Evolutionary conservation across 2,888 invertebrate genomes (phyloP), one percentile per base, ranked within the genome.

Genomic region (Amphipyra berbera): DNA sequence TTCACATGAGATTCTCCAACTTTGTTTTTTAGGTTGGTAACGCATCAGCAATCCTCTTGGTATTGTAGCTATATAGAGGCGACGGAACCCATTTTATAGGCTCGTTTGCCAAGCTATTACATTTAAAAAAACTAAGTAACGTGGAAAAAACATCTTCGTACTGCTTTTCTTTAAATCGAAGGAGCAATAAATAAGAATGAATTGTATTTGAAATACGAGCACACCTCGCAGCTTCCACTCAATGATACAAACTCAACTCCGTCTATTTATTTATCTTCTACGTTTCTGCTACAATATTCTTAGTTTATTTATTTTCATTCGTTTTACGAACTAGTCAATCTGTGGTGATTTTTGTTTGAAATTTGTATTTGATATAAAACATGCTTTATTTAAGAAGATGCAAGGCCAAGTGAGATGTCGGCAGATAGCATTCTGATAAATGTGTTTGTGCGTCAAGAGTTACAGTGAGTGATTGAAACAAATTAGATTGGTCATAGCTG

Each of bases 301-400:
- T 10, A 33, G 49, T 61, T 55, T 67, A 61, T 69, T 69, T 69
- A 67, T 67, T 58, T 61, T 40, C 27, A 5, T 30, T 53, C 6
- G 14, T 42, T 52, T 10, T n/a, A 4, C 10, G 6, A 48, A 42
- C 35, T 46, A 21, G 35, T 54, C 45, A 37, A 49, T 55, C 46
- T 52, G 42, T 8, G 14, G 14, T 40, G n/a, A n/a, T n/a, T n/a
- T n/a, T n/a, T n/a, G 30, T 37, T 27, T 21, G 21, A 2, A 21
- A 21, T 21, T 64, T 27, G 55, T 37, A 7, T 37, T 45, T 54
- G 54, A 70, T 52, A 58, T 55, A 55, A 58, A 72, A 55, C 68
- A 70, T 45, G 45, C 42, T 14, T 48, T 5, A 9, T 56, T 45
- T 48, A 15, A 9, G n/a, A 2, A 38, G 14, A 13, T 9, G 42